Conservation (phyloP, 2,888 invertebrate genomes). For the Rhagonycha lutea region DNA sequence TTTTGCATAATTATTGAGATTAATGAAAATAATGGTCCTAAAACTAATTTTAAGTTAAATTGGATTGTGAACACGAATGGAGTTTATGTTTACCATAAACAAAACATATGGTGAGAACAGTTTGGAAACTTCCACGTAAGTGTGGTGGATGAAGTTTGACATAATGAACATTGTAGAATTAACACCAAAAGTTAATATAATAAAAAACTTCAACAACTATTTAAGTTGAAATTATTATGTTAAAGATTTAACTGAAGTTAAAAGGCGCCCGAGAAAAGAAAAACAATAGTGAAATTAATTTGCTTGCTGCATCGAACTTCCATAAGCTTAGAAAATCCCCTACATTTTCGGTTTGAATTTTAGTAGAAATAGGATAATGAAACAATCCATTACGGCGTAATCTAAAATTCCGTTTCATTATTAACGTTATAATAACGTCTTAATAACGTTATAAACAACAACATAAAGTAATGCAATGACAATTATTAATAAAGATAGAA, state of each 20-base stretch:
- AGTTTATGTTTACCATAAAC: conserved; percentile 2
- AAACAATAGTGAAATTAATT: neutral
- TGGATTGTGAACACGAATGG: neutral
- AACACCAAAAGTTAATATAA: neutral
- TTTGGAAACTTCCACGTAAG: neutral
- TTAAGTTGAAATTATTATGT: neutral
- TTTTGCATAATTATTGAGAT: neutral
- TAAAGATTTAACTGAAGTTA: neutral
- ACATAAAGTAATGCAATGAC: too few relatives aligned
- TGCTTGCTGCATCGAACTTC: too few relatives aligned
- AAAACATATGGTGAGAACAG: neutral
- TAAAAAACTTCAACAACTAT: neutral
- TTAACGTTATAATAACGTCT: neutral
- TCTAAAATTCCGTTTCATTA: too few relatives aligned
- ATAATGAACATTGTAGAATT: neutral
- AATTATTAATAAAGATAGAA: too few relatives aligned
- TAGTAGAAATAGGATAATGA: neutral
- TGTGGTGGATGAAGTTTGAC: neutral
- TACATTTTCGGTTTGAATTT: neutral
- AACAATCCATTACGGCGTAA: too few relatives aligned
- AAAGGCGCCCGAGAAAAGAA: neutral
- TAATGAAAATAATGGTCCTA: neutral
- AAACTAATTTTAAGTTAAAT: conserved; percentile 3
- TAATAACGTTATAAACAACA: neutral
- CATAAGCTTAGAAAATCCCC: too few relatives aligned